Conservation (phyloP, 2,113 vertebrate species). For the Paraplagusia blochii region DNA sequence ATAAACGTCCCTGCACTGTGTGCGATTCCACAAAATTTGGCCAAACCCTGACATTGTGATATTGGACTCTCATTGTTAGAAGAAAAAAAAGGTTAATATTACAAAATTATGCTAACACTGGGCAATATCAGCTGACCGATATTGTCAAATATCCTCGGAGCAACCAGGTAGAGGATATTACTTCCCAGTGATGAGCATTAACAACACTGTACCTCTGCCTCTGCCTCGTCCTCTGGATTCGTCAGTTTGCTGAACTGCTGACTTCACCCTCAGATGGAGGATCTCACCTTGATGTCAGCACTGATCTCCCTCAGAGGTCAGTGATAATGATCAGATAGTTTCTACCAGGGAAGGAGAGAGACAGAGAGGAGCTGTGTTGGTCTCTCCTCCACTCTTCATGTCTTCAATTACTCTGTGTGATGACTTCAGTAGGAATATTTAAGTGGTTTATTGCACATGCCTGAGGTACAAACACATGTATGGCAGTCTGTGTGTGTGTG, state of each 20-base stretch:
- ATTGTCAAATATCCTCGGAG: too few species aligned
- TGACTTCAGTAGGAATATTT: slow-evolving; percentile 49
- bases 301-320: slow-evolving; percentile 50
- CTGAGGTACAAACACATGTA: slow-evolving; percentile 7
- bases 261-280: slow-evolving; percentile 25
- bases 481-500: slow-evolving; percentile 8
- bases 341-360: slow-evolving; percentile 10
- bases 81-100: too few species aligned
- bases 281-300: slow-evolving; percentile 53
- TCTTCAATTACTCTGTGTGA: slow-evolving; percentile 49
- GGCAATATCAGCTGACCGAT: too few species aligned
- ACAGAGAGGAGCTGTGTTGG: background rate
- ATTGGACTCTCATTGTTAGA: too few species aligned
- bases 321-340: slow-evolving; percentile 54
- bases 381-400: slow-evolving; percentile 20
- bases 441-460: slow-evolving; percentile 21
- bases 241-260: background rate
- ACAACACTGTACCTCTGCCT: background rate
- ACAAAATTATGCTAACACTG: too few species aligned
- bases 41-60: too few species aligned
- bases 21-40: too few species aligned
- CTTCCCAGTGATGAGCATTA: background rate
- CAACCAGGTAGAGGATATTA: too few species aligned
- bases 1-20: too few species aligned
- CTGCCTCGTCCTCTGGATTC: slow-evolving; percentile 1